Evolutionary conservation across 2,113 vertebrate genomes (phyloP).

Genomic region (Elanoides forficatus): DNA sequence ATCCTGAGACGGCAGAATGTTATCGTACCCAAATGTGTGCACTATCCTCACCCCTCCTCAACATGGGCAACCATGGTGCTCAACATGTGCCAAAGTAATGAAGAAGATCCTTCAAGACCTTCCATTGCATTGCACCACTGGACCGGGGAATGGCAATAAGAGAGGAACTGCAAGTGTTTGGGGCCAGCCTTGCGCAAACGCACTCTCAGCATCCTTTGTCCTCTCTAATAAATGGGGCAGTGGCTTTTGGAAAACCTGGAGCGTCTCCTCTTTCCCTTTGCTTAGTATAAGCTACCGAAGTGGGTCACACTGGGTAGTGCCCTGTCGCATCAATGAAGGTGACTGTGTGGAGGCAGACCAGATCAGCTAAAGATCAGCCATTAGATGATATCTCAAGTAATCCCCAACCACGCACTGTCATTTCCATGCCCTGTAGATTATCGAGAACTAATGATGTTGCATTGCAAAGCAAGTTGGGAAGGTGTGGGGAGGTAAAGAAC

Average conservation of each 20-base stretch:
- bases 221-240: not conserved
- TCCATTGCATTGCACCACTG: not conserved
- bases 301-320: not conserved
- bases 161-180: not conserved
- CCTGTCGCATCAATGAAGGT: not conserved
- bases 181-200: not conserved
- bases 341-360: not conserved
- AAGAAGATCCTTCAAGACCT: not conserved
- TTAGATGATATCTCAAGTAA: not conserved
- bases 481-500: not conserved
- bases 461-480: not conserved
- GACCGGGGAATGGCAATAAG: not conserved
- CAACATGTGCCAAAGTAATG: not conserved
- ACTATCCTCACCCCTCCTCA: not conserved
- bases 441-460: not conserved
- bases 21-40: not conserved
- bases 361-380: not conserved
- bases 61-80: not conserved
- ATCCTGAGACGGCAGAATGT: not conserved
- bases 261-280: not conserved
- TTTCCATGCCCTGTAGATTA: not conserved
- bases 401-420: not conserved
- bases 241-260: not conserved
- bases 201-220: not conserved
- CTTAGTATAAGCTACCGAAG: not conserved